Evolutionary conservation across 2,797 vertebrate species (phyloP), one percentile per base, ranked within the genome.

Genomic region (Hyperoplus lanceolatus): DNA sequence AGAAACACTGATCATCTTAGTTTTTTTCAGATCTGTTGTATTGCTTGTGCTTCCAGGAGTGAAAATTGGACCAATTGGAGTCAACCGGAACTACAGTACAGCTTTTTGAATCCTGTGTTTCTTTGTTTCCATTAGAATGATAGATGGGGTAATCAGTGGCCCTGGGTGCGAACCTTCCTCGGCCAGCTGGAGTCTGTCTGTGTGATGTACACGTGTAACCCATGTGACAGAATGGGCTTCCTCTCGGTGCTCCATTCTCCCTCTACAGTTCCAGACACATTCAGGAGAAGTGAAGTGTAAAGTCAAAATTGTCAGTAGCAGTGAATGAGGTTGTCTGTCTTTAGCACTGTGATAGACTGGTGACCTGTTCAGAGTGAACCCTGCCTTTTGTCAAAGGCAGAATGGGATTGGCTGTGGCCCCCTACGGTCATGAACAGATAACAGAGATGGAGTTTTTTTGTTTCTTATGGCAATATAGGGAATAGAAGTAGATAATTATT

Each of bases 261-360:
- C 55, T 75, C 81, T 29, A 55, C 50, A 50, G 62, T 49, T 29
- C 53, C 60, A 59, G 59, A 73, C 51, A 76, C 67, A 73, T 55
- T 72, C 39, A 74, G 50, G 75, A 70, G 60, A 70, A 63, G 39
- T 50, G 76, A 83, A 73, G 70, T 76, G 75, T 73, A 76, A 89
- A 77, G 55, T 61, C 57, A 49, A 63, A 72, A 81, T 81, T 72
- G 70, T 18, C 53, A 70, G 55, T 67, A 77, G 68, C 62, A 75
- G 64, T 65, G 65, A 72, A 65, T 54, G 70, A 4, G 58, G 60
- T 39, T 18, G 69, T 80, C 54, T 62, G 48, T 77, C 59, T 62
- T 82, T 65, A 45, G 75, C 21, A 0, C 62, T 57, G 50, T 69
- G 59, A 64, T 62, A 41, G 57, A 73, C 43, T 36, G 49, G 43